These are phyloP conservation scores for Eueides isabella DNA, from an alignment of 1,140 invertebrate species.

Conservation along the genomic window DNA sequence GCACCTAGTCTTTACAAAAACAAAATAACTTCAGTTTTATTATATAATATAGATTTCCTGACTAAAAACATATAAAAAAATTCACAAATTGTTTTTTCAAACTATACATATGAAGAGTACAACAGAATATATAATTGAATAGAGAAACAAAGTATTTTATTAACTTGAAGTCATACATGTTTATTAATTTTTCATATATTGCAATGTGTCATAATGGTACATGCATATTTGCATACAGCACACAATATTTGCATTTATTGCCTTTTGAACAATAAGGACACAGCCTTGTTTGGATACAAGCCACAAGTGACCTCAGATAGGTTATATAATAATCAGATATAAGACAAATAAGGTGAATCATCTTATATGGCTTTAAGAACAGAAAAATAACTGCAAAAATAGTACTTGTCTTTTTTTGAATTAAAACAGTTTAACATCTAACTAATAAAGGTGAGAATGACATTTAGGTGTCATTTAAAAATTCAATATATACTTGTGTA, in stretches of 20 bases:
- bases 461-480: not conserved
- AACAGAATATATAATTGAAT: not conserved
- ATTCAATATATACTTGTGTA: not conserved
- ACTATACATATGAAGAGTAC: not conserved
- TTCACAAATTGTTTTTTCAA: not conserved
- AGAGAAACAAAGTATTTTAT: not conserved
- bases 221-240: constrained; percentile 2
- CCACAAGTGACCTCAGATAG: constrained; percentile 14
- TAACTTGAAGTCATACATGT: not conserved
- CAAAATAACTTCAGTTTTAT: not conserved
- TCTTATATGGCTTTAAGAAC: not conserved
- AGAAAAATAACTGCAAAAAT: not conserved
- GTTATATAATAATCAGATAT: constrained; percentile 19
- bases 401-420: not conserved
- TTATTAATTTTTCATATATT: not conserved
- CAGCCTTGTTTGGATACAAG: constrained; percentile 12
- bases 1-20: not conserved
- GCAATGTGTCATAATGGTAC: constrained; percentile 11
- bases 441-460: constrained; percentile 7
- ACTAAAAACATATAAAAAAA: not conserved
- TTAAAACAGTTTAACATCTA: not conserved
- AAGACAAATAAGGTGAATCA: constrained; percentile 17
- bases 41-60: not conserved
- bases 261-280: constrained; percentile 25
- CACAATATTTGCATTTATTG: constrained; percentile 15